Evolutionary conservation across 2,888 invertebrate genomes (phyloP).

Genomic region (Eubasilissa splendida): DNA sequence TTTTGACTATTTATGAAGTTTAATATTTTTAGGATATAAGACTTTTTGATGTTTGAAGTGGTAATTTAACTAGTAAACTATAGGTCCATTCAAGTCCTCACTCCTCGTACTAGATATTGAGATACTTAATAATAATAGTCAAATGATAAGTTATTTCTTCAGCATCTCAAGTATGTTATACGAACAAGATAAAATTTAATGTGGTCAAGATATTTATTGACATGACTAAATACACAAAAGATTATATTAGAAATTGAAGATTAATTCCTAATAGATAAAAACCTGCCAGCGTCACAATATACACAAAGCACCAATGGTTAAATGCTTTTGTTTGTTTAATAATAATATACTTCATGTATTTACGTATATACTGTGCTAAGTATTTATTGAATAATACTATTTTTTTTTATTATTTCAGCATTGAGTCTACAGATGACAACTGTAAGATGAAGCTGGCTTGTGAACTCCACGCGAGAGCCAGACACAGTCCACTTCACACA

Average conservation of each 20-base stretch:
- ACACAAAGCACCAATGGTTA: not conserved
- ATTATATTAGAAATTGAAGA: not conserved
- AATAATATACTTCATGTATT: not conserved
- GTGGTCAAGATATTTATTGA: too few relatives aligned
- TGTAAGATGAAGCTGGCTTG: conserved; percentile 51
- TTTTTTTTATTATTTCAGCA: conserved; percentile 35
- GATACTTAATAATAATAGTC: too few relatives aligned
- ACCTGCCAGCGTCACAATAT: not conserved
- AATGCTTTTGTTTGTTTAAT: too few relatives aligned
- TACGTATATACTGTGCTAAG: not conserved
- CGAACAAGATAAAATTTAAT: too few relatives aligned
- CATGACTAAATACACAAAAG: too few relatives aligned
- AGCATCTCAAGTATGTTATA: too few relatives aligned
- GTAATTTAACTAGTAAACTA: too few relatives aligned
- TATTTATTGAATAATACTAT: not conserved
- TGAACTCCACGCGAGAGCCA: conserved; percentile 54
- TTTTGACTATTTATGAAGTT: not conserved
- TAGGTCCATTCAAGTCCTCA: too few relatives aligned
- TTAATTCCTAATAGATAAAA: not conserved
- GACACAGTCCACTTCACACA: conserved; percentile 59
- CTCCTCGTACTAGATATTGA: too few relatives aligned
- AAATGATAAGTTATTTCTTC: too few relatives aligned
- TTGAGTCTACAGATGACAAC: conserved; percentile 42
- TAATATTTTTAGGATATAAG: not conserved
- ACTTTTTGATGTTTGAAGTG: too few relatives aligned